Base-by-base conservation (phyloP, 2,888 invertebrate species). In the Cerceris ruficornis region DNA sequence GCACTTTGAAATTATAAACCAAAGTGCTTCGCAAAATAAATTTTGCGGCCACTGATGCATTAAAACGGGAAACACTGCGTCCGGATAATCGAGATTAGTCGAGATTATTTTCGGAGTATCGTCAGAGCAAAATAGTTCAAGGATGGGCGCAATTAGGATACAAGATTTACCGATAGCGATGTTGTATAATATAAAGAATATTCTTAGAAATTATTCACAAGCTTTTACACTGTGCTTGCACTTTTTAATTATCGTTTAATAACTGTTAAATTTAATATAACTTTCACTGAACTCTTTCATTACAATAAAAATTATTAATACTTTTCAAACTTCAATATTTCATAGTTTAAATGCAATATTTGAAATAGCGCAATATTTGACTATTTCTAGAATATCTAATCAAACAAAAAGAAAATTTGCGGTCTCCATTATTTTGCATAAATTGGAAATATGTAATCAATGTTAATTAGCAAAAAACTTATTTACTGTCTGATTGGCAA, bases 91-190 rank as follows among this genome's bases (percentile, higher is more conserved):
- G 59, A 69, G 60, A 72, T 69, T 77, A 69, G 75, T 77, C 54
- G 41, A 17, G 59, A 72, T 46, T 15, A 69, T 61, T 50, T 69
- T 72, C 72, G 78, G 78, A 80, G 15, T 52, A 67, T 59, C 73
- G 79, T 73, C 73, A 80, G 57, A 66, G 52, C 64, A 67, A 77
- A 77, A 74, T 80, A 74, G 73, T 39, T 50, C 79, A 80, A 77
- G 73, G 73, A 64, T 69, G 62, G 62, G 54, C 54, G 78, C 67
- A 80, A 80, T 80, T 80, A 74, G 73, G 70, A 77, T 61, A 70
- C 78, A 59, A 73, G 72, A 70, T 69, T 69, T 76, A 66, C 66
- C 0, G 50, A 13, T 62, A 28, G 7, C 46, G 46, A 11, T 46
- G 46, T 46, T 46, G 46, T 52, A 52, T 14, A 52, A 14, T n/a